Evolutionary conservation across 92 coral and sea anemone genomes (phyloP).

Genomic region (Paragorgia papillata): DNA sequence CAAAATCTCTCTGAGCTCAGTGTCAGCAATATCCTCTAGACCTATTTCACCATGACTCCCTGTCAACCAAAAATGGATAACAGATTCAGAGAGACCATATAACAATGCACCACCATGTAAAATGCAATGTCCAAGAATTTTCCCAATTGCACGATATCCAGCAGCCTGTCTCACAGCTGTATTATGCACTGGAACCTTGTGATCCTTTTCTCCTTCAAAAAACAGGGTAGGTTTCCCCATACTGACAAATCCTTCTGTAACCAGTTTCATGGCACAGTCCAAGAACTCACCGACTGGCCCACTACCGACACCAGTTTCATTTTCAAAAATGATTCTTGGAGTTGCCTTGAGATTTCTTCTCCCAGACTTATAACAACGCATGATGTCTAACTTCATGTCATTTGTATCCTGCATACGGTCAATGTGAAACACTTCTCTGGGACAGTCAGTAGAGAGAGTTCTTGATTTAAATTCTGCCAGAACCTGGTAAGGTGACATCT

Average conservation of each 20-base stretch:
- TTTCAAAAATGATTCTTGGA: conserved; percentile 48
- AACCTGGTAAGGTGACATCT: no score
- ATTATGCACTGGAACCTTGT: conserved; percentile 45
- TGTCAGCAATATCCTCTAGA: conserved; percentile 33
- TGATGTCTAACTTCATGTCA: conserved; percentile 8
- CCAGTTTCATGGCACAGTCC: conserved; percentile 42
- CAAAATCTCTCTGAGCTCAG: conserved; percentile 31
- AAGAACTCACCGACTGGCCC: conserved; percentile 58
- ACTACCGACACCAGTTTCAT: conserved; percentile 51
- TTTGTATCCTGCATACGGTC: no score
- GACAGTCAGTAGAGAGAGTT: no score
- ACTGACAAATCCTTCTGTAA: conserved; percentile 49
- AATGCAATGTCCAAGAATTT: conserved; percentile 49
- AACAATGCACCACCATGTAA: conserved; percentile 47
- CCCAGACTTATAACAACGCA: background rate
- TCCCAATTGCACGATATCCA: conserved; percentile 40
- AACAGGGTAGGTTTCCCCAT: conserved; percentile 38
- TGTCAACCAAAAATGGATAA: conserved; percentile 33
- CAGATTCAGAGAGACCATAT: conserved; percentile 52
- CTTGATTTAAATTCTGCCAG: no score
- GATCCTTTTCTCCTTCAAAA: conserved; percentile 49
- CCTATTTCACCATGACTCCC: conserved; percentile 29
- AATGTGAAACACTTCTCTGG: no score
- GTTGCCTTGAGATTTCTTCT: conserved; percentile 11
- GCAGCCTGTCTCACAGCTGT: conserved; percentile 1